Percentiles rank a stretch among this genome's conserved stretches.
phyloP scores from a whole-genome alignment of 1,140 invertebrate species.

The Drusus annulatus region DNA sequence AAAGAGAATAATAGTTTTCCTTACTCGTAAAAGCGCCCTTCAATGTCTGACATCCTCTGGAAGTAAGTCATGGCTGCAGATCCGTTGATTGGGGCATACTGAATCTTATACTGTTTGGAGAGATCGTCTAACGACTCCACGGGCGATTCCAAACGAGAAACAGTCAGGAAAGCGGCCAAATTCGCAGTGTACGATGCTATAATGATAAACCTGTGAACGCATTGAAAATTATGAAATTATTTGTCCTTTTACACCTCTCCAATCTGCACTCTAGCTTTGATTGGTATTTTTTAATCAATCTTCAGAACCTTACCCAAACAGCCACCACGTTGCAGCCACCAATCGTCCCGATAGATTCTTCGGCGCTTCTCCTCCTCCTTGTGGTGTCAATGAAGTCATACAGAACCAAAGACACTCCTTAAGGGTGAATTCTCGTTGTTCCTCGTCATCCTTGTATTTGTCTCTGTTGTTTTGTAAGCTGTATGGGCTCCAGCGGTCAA shows the following conservation, averaged over 20 bases:
- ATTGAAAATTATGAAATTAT: too few relatives aligned
- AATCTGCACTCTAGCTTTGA: too few relatives aligned
- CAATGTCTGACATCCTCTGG: constrained; percentile 95
- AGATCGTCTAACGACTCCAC: constrained; percentile 95
- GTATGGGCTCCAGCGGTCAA: constrained; percentile 97
- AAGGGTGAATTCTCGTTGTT: constrained; percentile 94
- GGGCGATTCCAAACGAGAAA: constrained; percentile 92
- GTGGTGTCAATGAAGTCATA: constrained; percentile 97
- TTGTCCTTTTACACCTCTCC: too few relatives aligned
- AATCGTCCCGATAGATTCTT: constrained; percentile 94
- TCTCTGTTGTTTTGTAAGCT: constrained; percentile 96
- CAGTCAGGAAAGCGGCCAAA: constrained; percentile 94
- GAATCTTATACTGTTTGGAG: constrained; percentile 95
- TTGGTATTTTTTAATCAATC: too few relatives aligned
- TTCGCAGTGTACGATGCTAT: constrained; percentile 99
- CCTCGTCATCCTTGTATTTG: constrained; percentile 94
- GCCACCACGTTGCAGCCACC: constrained; percentile 97
- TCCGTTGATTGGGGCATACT: constrained; percentile 90
- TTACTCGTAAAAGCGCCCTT: constrained; percentile 94
- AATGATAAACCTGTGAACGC: constrained; percentile 83
- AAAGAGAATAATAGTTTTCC: neutral
- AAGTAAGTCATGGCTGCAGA: constrained; percentile 94
- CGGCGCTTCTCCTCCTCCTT: constrained; percentile 96
- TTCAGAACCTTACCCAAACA: constrained; percentile 80
- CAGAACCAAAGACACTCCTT: constrained; percentile 99